Conservation (phyloP, 2,113 vertebrate genomes). For the Pithys albifrons region DNA sequence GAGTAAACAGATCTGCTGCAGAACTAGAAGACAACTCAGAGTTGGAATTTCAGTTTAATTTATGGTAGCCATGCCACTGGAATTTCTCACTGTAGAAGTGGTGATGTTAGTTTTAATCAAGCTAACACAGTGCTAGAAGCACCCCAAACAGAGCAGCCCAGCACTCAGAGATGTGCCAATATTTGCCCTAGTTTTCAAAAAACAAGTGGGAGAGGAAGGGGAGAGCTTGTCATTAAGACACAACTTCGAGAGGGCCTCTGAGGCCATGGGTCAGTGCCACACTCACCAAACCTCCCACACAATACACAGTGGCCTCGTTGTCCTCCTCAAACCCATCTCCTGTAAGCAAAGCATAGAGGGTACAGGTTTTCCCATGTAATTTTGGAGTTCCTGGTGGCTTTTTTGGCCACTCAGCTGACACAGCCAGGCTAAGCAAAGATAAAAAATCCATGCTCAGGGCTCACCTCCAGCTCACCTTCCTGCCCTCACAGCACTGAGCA, state of each 20-base stretch:
- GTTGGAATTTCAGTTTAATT: constrained; percentile 32
- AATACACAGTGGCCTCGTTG: neutral
- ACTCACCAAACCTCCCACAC: rapidly evolving
- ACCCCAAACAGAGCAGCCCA: neutral
- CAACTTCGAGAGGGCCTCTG: neutral
- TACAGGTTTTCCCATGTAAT: neutral
- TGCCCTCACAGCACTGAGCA: rapidly evolving
- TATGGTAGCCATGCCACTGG: neutral
- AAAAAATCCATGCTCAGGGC: neutral
- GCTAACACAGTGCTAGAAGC: neutral
- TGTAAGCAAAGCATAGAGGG: rapidly evolving
- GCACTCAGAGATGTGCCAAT: neutral
- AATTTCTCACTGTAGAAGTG: neutral
- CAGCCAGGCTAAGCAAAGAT: rapidly evolving
- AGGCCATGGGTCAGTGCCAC: neutral
- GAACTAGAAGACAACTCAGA: neutral
- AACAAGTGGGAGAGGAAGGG: neutral
- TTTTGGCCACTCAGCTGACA: neutral
- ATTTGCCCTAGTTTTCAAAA: neutral
- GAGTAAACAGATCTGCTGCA: constrained; percentile 26
- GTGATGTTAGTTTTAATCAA: constrained; percentile 10
- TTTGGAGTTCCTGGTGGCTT: neutral
- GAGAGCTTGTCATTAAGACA: neutral
- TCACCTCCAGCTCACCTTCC: neutral
- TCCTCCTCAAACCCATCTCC: neutral